Base-by-base conservation (phyloP, 2,888 invertebrate species). In the Alitta virens region DNA sequence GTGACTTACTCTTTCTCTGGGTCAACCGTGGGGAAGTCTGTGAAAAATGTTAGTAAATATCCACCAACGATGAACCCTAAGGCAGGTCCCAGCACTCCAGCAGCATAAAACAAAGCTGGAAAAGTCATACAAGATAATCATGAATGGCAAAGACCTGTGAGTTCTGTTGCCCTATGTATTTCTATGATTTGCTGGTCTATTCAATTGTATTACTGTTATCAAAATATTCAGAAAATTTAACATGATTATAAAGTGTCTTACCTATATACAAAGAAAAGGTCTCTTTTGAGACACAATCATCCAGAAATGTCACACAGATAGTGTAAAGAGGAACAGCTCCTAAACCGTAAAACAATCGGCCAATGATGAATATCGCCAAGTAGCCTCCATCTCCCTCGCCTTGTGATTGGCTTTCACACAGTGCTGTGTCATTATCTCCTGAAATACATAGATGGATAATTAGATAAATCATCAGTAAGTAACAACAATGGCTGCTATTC, bases 251-350 rank as follows among this genome's bases (percentile, higher is more conserved):
- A n/a, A n/a, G n/a, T n/a, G n/a, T n/a, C 59, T 46, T 54, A 70
- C 70, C 70, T n/a, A 69, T 58, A 54, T 65, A 70, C 3, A 64
- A 26, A 43, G 67, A 62, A 52, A 68, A 67, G 23, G 57, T 26
- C 18, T 68, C 64, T 24, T 61, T 64, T 25, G 60, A 43, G 40
- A 66, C 49, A 33, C 52, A 51, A 55, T 68, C 66, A 53, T 71
- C 71, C 49, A 71, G 55, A 56, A 50, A 68, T 2, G 70, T 68
- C 23, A 71, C 42, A 16, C 64, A 67, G n/a, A 70, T 18, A 16
- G 71, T 71, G 52, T 63, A 61, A 12, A 71, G 56, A n/a, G 70
- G 67, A 23, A 70, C 64, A n/a, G 65, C 62, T 2, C 68, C 66
- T 5, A 64, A 33, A 1, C 71, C 71, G 16, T 66, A 60, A 9